Evolutionary conservation across 2,888 invertebrate genomes (phyloP), one percentile per base, ranked within the genome.

Genomic region (Chymomyza caudatula): DNA sequence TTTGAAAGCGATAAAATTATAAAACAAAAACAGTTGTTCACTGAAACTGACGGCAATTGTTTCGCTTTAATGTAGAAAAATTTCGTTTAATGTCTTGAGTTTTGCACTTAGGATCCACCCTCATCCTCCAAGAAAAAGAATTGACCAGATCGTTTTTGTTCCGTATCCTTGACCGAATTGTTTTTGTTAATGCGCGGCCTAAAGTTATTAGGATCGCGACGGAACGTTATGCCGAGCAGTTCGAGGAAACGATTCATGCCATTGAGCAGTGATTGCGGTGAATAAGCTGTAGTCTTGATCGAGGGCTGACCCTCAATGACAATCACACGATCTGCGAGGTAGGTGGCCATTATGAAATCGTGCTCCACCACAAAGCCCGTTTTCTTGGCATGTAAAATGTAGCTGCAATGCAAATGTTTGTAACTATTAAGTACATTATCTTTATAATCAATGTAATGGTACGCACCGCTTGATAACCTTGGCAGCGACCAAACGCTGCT

Each of bases 341-440:
- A 99, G 0, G 99, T 99, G 15, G 99, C 99, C 99, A 99, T 99
- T 77, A 99, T 99, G 91, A 99, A 99, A 92, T 99, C 99, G 94
- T 99, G 99, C 94, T 99, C 99, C 1, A 99, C 99, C 15, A 99
- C 96, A 90, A 99, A 99, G 11, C 99, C 99, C 5, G 99, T 99
- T 90, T 99, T 98, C 92, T 99, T 99, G 0, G 99, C 98, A 88
- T 99, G 99, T 51, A 99, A 93, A 89, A 99, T 98, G 90, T 98
- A 99, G 86, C 94, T 94, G 90, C 11, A 72, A 62, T n/a, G n/a
- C n/a, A n/a, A 15, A 4, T 4, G 3, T 37, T 8, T 8, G 0
- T 15, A 17, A 22, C 2, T 37, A n/a, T n/a, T 1, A 11, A 8
- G 29, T n/a, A 13, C 54, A 17, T 43, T 2, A 49, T 13, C 15